Evolutionary conservation across 1,140 invertebrate species (phyloP).

Genomic region (Leptinotarsa undecemlineata): DNA sequence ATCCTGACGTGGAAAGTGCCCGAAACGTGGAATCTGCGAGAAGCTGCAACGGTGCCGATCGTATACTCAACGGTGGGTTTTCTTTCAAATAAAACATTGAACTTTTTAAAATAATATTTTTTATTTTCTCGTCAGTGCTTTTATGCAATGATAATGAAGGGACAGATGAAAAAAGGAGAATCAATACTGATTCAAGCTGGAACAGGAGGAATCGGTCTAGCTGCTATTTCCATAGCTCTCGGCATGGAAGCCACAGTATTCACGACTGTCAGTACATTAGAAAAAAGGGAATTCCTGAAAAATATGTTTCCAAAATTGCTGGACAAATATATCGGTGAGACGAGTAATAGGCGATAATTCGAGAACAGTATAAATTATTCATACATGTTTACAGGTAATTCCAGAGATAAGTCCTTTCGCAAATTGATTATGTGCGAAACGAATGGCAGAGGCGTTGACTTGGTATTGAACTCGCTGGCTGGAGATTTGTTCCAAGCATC

Average conservation of each 20-base stretch:
- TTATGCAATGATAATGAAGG: conserved; percentile 28
- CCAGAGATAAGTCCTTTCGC: conserved; percentile 88
- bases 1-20: conserved; percentile 75
- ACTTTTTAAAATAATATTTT: not conserved
- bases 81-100: not conserved
- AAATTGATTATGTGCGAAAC: conserved; percentile 78
- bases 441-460: conserved; percentile 82
- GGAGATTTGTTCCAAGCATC: conserved; percentile 92
- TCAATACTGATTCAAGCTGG: conserved; percentile 91
- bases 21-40: conserved; percentile 78
- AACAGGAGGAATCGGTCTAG: conserved; percentile 93
- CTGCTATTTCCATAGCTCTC: conserved; percentile 89
- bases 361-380: not conserved
- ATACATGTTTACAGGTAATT: conserved; percentile 68
- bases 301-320: conserved; percentile 81
- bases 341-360: not conserved
- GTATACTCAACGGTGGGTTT: conserved; percentile 68
- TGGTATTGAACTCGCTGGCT: conserved; percentile 91
- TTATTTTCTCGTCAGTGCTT: conserved; percentile 22
- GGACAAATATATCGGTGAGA: conserved; percentile 69
- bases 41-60: conserved; percentile 86
- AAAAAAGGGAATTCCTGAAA: conserved; percentile 88
- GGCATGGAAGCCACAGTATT: conserved; percentile 81
- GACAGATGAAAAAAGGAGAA: conserved; percentile 68
- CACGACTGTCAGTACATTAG: conserved; percentile 83